Evolutionary conservation across 2,797 vertebrate species (phyloP).

Genomic region (Clarias platycephalus): DNA sequence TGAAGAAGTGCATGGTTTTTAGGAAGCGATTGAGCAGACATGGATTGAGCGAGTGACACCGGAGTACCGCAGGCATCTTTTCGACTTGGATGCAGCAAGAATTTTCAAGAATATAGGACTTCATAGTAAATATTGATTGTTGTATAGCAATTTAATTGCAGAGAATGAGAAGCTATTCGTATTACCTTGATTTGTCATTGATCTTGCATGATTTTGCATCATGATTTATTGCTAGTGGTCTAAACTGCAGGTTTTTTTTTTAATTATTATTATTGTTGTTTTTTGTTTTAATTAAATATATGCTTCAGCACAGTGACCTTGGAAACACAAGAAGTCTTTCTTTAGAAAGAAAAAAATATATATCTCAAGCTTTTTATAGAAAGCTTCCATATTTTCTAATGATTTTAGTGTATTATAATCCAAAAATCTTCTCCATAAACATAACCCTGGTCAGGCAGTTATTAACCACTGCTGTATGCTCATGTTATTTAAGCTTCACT

Average conservation of each 20-base stretch:
- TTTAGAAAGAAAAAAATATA: background rate
- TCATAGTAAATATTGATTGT: no score
- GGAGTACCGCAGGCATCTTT: no score
- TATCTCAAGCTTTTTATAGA: no score
- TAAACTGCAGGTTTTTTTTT: background rate
- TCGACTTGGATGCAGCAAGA: no score
- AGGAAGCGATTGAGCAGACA: no score
- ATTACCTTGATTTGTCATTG: no score
- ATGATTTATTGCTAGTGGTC: background rate
- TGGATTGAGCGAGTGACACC: no score
- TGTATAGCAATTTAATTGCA: no score
- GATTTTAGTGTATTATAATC: background rate
- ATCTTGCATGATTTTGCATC: no score
- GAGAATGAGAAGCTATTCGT: no score
- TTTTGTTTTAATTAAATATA: background rate
- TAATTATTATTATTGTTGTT: background rate
- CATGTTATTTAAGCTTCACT: conserved; percentile 3
- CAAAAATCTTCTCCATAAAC: background rate
- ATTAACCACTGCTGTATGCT: background rate
- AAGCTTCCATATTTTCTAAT: background rate
- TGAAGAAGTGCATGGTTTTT: no score
- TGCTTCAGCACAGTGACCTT: background rate
- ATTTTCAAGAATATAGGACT: no score
- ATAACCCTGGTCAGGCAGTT: background rate
- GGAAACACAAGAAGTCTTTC: background rate